Evolutionary conservation across 2,113 vertebrate species (phyloP).

Genomic region (Ciconia stormi): DNA sequence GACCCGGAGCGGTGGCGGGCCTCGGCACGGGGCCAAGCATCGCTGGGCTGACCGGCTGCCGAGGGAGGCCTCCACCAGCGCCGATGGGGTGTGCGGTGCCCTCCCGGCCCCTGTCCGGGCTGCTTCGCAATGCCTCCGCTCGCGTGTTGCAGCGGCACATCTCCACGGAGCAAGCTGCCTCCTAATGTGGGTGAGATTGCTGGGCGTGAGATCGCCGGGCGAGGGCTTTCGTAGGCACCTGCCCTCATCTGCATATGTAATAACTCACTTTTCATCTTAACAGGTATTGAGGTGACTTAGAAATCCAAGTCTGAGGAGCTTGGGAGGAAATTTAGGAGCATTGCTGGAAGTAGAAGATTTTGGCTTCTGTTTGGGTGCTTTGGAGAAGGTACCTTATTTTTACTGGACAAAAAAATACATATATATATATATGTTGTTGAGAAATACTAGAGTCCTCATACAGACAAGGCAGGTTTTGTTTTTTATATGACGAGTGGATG

Average conservation of each 20-base stretch:
- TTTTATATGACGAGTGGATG: fast-evolving
- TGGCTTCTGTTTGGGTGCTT: background rate
- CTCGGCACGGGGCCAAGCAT: fast-evolving
- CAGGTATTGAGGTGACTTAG: background rate
- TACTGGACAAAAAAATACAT: background rate
- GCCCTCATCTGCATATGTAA: background rate
- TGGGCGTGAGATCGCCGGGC: fast-evolving
- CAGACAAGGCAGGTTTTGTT: background rate
- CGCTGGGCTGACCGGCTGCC: fast-evolving
- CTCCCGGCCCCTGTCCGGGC: fast-evolving
- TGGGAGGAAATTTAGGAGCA: background rate
- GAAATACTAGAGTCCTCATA: background rate
- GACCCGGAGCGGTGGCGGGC: no score
- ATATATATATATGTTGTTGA: background rate
- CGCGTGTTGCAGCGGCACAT: fast-evolving
- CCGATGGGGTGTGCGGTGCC: background rate
- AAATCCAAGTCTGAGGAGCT: background rate
- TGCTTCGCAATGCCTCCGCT: background rate
- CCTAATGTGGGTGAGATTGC: fast-evolving
- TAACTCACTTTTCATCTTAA: background rate
- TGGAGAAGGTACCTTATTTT: background rate
- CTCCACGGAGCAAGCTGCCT: background rate
- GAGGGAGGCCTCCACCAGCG: background rate
- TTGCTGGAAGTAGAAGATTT: background rate
- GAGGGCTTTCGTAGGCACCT: background rate